A percentile compares a stretch with the other conserved stretches of the same genome.
phyloP scores from a whole-genome alignment of 2,888 invertebrate species.

The Pelosia muscerda region DNA sequence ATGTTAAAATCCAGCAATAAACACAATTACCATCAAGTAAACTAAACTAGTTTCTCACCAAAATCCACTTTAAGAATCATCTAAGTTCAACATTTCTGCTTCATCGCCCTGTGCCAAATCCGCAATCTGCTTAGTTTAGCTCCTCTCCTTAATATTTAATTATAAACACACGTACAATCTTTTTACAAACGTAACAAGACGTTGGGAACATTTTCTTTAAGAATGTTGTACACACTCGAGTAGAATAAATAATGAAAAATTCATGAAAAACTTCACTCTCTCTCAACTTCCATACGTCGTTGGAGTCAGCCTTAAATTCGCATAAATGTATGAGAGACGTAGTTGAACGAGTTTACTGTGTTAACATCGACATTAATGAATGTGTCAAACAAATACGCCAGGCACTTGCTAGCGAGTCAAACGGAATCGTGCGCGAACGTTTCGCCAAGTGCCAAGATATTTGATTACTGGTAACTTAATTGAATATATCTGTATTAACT shows the following conservation, averaged over 20 bases:
- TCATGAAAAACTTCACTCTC: slow-evolving; percentile 38
- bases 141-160: slow-evolving; percentile 4
- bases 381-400: slow-evolving; percentile 54
- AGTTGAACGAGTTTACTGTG: slow-evolving; percentile 46
- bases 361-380: slow-evolving; percentile 65
- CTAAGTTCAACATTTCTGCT: not conserved
- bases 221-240: slow-evolving; percentile 19
- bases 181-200: slow-evolving; percentile 3
- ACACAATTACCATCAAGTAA: not conserved
- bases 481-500: slow-evolving; percentile 28
- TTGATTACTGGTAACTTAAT: slow-evolving; percentile 32
- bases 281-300: slow-evolving; percentile 17
- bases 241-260: slow-evolving; percentile 43
- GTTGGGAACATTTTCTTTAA: slow-evolving; percentile 10
- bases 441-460: slow-evolving; percentile 46
- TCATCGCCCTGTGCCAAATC: not conserved
- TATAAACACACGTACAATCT: not conserved
- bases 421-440: slow-evolving; percentile 48
- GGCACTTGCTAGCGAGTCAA: slow-evolving; percentile 38
- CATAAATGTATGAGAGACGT: slow-evolving; percentile 34
- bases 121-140: not conserved
- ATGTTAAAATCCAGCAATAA: not conserved
- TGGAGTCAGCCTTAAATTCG: slow-evolving; percentile 30
- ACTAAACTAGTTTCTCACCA: not conserved
- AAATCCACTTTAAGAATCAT: not conserved